Percentiles rank a stretch among this genome's conserved stretches.
These are phyloP conservation scores for Hemaris fuciformis DNA, from an alignment of 2,888 invertebrate species.

Conservation along the genomic window DNA sequence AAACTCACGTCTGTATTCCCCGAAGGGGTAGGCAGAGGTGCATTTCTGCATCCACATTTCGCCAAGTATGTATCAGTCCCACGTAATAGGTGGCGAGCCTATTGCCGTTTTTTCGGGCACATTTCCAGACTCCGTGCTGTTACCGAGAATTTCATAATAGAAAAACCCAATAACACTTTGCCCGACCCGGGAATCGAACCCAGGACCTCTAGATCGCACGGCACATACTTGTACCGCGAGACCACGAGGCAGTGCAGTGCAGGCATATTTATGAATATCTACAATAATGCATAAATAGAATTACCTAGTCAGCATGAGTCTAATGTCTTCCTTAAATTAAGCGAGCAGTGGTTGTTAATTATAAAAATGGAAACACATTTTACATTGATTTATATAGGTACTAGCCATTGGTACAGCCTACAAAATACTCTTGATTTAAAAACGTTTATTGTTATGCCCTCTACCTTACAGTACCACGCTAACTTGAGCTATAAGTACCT, in stretches of 20 bases:
- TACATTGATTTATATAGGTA: background rate
- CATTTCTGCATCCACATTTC: too few relatives aligned
- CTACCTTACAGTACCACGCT: background rate
- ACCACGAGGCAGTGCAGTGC: background rate
- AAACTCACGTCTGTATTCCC: too few relatives aligned
- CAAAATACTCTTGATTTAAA: background rate
- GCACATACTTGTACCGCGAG: too few relatives aligned
- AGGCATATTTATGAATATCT: background rate
- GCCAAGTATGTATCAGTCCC: too few relatives aligned
- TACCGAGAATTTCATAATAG: too few relatives aligned
- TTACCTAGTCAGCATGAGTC: background rate
- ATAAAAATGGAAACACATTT: slow-evolving; percentile 13
- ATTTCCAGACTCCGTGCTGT: too few relatives aligned
- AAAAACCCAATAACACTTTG: too few relatives aligned
- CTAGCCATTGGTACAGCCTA: background rate
- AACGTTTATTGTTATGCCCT: background rate
- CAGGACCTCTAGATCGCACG: too few relatives aligned
- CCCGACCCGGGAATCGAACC: too few relatives aligned
- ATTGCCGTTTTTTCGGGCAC: too few relatives aligned
- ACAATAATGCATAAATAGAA: background rate
- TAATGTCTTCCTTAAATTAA: background rate
- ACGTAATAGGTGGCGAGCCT: too few relatives aligned
- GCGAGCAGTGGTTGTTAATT: background rate
- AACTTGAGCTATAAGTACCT: background rate
- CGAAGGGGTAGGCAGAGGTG: too few relatives aligned